A percentile compares a stretch with the other conserved stretches of the same genome.
These are phyloP conservation scores for Fringilla coelebs DNA, from an alignment of 2,797 vertebrate species.

Conservation along the genomic window DNA sequence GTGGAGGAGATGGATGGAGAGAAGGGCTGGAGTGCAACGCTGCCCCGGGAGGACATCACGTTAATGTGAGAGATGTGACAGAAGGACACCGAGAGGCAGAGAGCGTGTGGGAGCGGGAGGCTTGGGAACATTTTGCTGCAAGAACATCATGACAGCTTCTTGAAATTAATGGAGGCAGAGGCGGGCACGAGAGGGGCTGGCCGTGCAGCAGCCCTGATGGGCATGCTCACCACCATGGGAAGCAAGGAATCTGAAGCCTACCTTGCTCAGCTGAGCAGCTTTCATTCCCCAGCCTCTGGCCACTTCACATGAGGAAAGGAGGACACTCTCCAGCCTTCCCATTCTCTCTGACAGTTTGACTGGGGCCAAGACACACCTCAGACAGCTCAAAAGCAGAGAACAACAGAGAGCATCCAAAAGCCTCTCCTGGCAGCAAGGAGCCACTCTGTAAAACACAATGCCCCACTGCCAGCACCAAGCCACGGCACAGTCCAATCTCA, in stretches of 20 bases:
- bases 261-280: neutral
- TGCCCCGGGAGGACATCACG: neutral
- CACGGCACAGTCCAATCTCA: neutral
- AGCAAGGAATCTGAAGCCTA: neutral
- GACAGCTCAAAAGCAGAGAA: neutral
- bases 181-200: neutral
- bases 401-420: neutral
- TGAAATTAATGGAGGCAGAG: constrained; percentile 23
- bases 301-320: accelerated
- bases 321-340: neutral
- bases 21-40: constrained; percentile 4
- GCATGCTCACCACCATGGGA: accelerated
- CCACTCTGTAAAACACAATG: neutral
- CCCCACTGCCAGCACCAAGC: neutral
- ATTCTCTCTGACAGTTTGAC: neutral
- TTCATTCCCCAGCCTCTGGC: neutral
- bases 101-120: neutral
- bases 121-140: constrained; percentile 5
- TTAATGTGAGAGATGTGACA: constrained; percentile 46
- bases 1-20: neutral
- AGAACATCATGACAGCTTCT: constrained; percentile 41
- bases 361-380: neutral
- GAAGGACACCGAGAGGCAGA: constrained; percentile 20
- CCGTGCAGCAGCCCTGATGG: neutral
- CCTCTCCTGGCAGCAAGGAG: neutral